Evolutionary conservation across 1,140 invertebrate genomes (phyloP).

Genomic region (Trichonephila clavata): DNA sequence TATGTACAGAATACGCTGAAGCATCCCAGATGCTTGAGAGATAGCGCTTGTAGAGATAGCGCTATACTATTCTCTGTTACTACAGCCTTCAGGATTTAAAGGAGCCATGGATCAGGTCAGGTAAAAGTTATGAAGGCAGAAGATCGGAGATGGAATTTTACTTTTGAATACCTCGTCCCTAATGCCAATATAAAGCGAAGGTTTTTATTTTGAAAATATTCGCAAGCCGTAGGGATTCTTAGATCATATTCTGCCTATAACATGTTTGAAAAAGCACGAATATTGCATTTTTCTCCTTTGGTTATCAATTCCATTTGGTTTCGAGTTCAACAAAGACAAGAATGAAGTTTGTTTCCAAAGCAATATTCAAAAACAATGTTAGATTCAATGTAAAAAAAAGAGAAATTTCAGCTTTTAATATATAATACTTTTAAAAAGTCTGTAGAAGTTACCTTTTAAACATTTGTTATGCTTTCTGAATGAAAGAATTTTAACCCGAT

Average conservation of each 20-base stretch:
- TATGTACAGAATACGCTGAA: constrained; percentile 23
- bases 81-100: constrained; percentile 49
- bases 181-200: not conserved
- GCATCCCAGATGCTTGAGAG: not conserved
- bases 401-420: too few relatives aligned
- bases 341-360: not conserved
- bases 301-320: not conserved
- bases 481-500: too few relatives aligned
- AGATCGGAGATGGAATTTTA: not conserved
- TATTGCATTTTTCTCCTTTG: not conserved
- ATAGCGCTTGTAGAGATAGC: constrained; percentile 30
- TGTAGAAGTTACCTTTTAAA: too few relatives aligned
- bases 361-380: not conserved
- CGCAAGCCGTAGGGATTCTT: not conserved
- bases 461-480: too few relatives aligned
- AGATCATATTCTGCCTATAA: not conserved
- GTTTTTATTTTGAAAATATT: constrained; percentile 16
- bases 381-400: not conserved
- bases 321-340: not conserved
- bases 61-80: not conserved
- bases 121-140: constrained; percentile 28
- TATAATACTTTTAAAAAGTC: too few relatives aligned
- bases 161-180: not conserved
- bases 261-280: not conserved
- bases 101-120: constrained; percentile 42